Evolutionary conservation across 2,113 vertebrate genomes (phyloP).

Genomic region (Pandion haliaetus): DNA sequence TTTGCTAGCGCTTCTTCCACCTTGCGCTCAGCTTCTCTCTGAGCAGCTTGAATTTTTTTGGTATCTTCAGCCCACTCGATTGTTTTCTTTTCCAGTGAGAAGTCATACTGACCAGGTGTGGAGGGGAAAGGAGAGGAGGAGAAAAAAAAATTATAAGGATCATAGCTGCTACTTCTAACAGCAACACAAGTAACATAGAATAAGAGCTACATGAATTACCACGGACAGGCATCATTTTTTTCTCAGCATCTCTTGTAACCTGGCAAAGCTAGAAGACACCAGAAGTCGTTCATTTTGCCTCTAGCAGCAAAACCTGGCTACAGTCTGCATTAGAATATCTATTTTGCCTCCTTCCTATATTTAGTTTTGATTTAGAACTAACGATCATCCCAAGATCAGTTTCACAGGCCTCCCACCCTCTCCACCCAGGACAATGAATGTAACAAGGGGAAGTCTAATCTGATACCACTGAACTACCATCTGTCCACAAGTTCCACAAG

Average conservation of each 20-base stretch:
- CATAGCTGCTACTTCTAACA: background rate
- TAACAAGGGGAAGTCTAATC: background rate
- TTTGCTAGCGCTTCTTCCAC: too few relatives aligned
- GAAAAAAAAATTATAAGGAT: background rate
- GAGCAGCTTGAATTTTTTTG: too few relatives aligned
- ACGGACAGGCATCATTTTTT: background rate
- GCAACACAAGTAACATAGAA: background rate
- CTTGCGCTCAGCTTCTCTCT: too few relatives aligned
- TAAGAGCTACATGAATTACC: background rate
- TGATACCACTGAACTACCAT: background rate
- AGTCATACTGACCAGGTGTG: slow-evolving; percentile 84
- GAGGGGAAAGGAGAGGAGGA: background rate
- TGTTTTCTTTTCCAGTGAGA: slow-evolving; percentile 84
- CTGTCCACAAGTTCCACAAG: background rate
- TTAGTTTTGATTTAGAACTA: background rate
- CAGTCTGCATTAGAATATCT: background rate
- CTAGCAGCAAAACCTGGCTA: background rate
- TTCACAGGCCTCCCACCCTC: background rate
- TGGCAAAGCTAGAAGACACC: too few relatives aligned
- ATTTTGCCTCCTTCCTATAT: background rate
- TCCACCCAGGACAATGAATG: background rate
- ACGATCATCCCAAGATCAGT: background rate
- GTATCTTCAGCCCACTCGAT: too few relatives aligned
- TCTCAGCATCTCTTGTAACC: too few relatives aligned
- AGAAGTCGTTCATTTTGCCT: too few relatives aligned